These are phyloP conservation scores for Apamea anceps DNA, from an alignment of 2,888 invertebrate genomes.

Conservation along the genomic window DNA sequence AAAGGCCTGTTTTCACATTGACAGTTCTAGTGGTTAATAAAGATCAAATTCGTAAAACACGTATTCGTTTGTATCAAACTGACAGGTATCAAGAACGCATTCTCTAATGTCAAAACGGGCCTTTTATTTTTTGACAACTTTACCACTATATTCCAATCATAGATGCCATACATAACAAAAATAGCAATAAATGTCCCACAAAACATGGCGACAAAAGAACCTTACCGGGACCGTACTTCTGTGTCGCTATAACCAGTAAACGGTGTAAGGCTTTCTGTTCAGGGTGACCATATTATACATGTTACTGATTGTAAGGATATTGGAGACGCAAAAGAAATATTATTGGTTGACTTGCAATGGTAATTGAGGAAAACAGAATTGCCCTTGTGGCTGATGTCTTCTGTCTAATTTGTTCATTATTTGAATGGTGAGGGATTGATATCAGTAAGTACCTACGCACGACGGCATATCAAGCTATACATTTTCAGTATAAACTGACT, in stretches of 20 bases:
- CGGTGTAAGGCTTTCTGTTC: constrained; percentile 34
- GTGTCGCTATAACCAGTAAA: constrained; percentile 36
- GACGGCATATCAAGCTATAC: no score
- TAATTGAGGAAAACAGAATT: neutral
- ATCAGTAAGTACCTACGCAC: no score
- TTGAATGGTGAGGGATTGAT: neutral
- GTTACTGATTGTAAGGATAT: neutral
- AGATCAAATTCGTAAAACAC: no score
- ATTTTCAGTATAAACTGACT: no score
- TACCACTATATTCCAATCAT: neutral
- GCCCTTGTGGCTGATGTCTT: neutral
- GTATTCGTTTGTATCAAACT: no score
- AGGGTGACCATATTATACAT: constrained; percentile 31
- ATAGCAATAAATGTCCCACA: constrained; percentile 51
- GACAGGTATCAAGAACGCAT: no score
- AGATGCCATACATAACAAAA: constrained; percentile 9
- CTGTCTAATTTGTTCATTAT: neutral
- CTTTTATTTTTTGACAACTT: no score
- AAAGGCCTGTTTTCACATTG: no score
- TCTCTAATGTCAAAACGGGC: no score
- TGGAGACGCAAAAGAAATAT: neutral
- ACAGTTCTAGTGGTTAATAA: no score
- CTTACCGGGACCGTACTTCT: constrained; percentile 29
- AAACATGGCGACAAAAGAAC: constrained; percentile 53
- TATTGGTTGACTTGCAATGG: neutral